Conservation (phyloP, 2,113 vertebrate genomes). For the Bettongia penicillata region DNA sequence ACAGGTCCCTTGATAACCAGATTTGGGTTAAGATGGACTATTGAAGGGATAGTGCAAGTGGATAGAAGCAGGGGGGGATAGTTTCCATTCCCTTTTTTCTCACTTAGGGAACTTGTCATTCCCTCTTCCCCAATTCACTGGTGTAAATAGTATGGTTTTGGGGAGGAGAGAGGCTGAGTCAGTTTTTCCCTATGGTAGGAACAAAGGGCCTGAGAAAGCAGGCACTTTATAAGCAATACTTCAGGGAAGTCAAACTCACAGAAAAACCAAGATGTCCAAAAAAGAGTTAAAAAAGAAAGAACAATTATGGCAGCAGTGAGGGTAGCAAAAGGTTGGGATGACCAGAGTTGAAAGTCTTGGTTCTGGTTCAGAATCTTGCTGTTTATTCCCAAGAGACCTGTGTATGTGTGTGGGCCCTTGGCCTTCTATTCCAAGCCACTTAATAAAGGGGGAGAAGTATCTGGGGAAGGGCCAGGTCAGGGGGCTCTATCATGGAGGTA, state of each 20-base stretch:
- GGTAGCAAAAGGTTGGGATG: not conserved
- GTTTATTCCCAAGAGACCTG: conserved; percentile 60
- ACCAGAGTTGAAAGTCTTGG: conserved; percentile 17
- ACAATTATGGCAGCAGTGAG: not conserved
- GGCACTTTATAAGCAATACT: conserved; percentile 55
- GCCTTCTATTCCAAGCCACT: not conserved
- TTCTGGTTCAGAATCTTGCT: conserved; percentile 61
- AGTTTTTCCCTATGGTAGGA: conserved; percentile 49
- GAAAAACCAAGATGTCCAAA: conserved; percentile 68
- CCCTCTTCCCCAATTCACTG: conserved; percentile 33
- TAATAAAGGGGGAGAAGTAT: not conserved
- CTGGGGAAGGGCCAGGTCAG: not conserved
- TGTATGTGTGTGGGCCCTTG: conserved; percentile 48
- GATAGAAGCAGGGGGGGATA: not conserved
- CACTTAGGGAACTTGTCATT: not conserved
- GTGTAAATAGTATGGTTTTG: conserved; percentile 36
- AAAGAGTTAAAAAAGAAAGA: conserved; percentile 44
- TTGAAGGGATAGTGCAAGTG: conserved; percentile 63
- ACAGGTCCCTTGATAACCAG: conserved; percentile 79
- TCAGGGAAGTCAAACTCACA: conserved; percentile 60
- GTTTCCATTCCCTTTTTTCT: conserved; percentile 9
- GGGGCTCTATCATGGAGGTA: conserved; percentile 48
- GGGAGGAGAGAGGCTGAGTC: conserved; percentile 56
- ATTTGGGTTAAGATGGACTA: conserved; percentile 72
- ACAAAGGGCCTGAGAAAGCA: conserved; percentile 17